Evolutionary conservation across 1,140 invertebrate species (phyloP).

Genomic region (Bombyx mori): DNA sequence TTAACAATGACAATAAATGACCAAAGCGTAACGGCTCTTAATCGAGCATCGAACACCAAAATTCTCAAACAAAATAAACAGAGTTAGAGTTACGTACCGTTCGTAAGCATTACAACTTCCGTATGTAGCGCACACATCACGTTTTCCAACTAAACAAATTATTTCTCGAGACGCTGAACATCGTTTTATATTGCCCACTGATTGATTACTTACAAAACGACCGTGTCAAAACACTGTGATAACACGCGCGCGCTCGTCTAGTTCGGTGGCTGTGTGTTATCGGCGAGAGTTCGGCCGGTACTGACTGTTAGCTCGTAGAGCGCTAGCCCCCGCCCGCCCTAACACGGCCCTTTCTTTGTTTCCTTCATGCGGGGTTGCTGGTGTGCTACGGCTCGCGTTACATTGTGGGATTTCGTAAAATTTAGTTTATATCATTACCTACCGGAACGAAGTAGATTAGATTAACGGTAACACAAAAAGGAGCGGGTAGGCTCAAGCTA

Average conservation of each 20-base stretch:
- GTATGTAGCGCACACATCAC: not conserved
- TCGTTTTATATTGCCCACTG: not conserved
- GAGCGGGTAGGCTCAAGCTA: too few species aligned
- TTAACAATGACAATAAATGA: too few species aligned
- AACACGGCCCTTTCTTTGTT: slow-evolving; percentile 59
- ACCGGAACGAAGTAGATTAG: too few species aligned
- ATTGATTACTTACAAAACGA: too few species aligned
- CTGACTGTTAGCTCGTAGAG: slow-evolving; percentile 24
- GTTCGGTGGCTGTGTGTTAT: not conserved
- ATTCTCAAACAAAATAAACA: too few species aligned
- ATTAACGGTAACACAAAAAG: too few species aligned
- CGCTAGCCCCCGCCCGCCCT: slow-evolving; percentile 52
- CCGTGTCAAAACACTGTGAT: slow-evolving; percentile 2
- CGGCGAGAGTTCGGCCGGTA: slow-evolving; percentile 35
- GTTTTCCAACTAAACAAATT: not conserved
- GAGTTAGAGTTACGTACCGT: not conserved
- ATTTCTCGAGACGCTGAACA: not conserved
- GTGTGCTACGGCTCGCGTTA: too few species aligned
- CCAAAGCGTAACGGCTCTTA: too few species aligned
- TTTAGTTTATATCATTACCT: too few species aligned
- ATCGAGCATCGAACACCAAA: too few species aligned
- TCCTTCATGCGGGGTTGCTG: slow-evolving; percentile 16
- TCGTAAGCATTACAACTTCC: not conserved
- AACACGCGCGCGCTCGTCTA: not conserved
- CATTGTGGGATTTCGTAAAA: too few species aligned